phyloP scores from a whole-genome alignment of 2,888 invertebrate species.

The Eilema caniola region DNA sequence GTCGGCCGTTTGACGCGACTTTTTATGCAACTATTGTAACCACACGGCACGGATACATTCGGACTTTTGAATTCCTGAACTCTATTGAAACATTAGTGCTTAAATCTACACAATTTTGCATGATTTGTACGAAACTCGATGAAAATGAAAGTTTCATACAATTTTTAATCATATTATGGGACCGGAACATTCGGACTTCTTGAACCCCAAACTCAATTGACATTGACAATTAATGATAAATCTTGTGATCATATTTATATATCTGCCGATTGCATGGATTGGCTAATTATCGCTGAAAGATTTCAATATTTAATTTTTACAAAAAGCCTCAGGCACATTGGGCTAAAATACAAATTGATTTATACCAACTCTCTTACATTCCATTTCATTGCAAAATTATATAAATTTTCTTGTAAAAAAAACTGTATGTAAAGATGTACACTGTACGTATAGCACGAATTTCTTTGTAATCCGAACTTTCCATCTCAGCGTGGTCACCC shows the following conservation, averaged over 20 bases:
- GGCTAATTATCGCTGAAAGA: neutral
- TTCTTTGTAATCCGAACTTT: neutral
- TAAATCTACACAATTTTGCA: neutral
- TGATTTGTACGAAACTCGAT: neutral
- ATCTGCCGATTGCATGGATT: neutral
- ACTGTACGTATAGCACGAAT: too few relatives aligned
- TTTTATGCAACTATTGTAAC: constrained; percentile 57
- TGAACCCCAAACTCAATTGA: too few relatives aligned
- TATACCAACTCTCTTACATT: neutral
- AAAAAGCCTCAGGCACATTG: neutral
- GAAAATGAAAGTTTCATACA: neutral
- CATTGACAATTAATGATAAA: neutral
- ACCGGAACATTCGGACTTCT: too few relatives aligned
- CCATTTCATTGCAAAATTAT: too few relatives aligned
- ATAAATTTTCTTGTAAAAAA: too few relatives aligned
- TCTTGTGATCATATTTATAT: neutral
- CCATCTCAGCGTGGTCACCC: constrained; percentile 8
- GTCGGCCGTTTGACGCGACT: constrained; percentile 74
- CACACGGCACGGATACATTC: constrained; percentile 4
- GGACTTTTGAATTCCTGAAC: neutral
- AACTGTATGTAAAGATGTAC: too few relatives aligned
- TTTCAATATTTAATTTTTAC: neutral
- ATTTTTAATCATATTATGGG: rapidly evolving
- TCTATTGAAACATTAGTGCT: neutral
- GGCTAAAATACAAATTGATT: neutral